These are phyloP conservation scores for Merluccius polli DNA, from an alignment of 2,797 vertebrate genomes.

Conservation along the genomic window DNA sequence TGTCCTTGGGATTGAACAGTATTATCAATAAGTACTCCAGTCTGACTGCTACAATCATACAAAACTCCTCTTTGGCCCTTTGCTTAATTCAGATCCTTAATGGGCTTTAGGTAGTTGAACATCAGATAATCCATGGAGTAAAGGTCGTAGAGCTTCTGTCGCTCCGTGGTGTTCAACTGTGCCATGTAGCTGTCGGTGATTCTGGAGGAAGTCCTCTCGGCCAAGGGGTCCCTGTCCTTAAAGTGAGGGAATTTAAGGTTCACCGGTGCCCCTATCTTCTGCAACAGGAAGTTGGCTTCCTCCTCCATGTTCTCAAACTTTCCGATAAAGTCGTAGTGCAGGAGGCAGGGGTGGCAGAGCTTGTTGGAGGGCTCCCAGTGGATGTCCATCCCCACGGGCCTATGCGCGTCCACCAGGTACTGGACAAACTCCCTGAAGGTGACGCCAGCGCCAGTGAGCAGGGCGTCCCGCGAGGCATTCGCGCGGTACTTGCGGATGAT, in stretches of 20 bases:
- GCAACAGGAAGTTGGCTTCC: slow-evolving; percentile 85
- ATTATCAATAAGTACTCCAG: neutral
- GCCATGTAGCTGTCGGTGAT: slow-evolving; percentile 84
- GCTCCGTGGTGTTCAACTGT: slow-evolving; percentile 80
- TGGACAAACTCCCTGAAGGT: slow-evolving; percentile 88
- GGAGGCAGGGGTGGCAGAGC: slow-evolving; percentile 87
- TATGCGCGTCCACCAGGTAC: slow-evolving; percentile 86
- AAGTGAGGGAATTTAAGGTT: slow-evolving; percentile 87
- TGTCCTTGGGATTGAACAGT: neutral
- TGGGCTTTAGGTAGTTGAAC: slow-evolving; percentile 93
- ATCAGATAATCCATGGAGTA: slow-evolving; percentile 94
- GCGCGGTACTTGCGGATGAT: slow-evolving; percentile 86
- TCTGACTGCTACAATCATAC: neutral
- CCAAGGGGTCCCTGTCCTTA: slow-evolving; percentile 85
- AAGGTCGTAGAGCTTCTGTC: slow-evolving; percentile 87
- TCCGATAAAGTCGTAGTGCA: slow-evolving; percentile 88
- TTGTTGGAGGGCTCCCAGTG: slow-evolving; percentile 89
- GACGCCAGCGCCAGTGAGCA: slow-evolving; percentile 82
- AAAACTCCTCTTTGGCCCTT: neutral
- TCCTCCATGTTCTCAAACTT: slow-evolving; percentile 88
- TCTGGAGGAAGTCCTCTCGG: slow-evolving; percentile 80
- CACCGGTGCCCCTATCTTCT: slow-evolving; percentile 73
- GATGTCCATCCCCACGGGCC: slow-evolving; percentile 92
- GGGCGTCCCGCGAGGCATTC: slow-evolving; percentile 79
- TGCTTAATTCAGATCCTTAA: slow-evolving; percentile 81